Evolutionary conservation across 2,888 invertebrate species (phyloP).

Genomic region (Zaprionus obscuricornis): DNA sequence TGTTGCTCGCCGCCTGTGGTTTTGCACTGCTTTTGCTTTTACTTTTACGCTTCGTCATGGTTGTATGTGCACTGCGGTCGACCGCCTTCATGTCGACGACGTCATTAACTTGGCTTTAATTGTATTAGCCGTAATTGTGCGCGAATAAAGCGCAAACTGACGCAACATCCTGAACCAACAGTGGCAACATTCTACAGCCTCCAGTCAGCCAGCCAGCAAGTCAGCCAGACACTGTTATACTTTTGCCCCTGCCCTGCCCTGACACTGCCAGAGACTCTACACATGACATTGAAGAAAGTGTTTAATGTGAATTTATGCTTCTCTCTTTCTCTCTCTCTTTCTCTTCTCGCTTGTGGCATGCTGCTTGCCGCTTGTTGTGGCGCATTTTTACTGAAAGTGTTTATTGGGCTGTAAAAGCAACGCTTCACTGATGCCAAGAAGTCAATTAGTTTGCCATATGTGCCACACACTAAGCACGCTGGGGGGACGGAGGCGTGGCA

Average conservation of each 20-base stretch:
- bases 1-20: too few relatives aligned
- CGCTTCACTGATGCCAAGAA: constrained; percentile 58
- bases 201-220: too few relatives aligned
- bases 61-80: constrained; percentile 44
- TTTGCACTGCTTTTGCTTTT: constrained; percentile 4
- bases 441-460: constrained; percentile 67
- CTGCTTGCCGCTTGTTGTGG: constrained; percentile 25
- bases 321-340: constrained; percentile 1
- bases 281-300: constrained; percentile 32
- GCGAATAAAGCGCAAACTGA: constrained; percentile 59
- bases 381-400: constrained; percentile 59
- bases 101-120: constrained; percentile 70
- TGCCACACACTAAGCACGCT: too few relatives aligned
- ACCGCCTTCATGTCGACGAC: constrained; percentile 29
- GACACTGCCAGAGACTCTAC: constrained; percentile 14
- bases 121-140: constrained; percentile 74
- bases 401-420: constrained; percentile 71
- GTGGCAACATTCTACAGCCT: too few relatives aligned
- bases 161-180: constrained; percentile 25
- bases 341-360: constrained; percentile 6
- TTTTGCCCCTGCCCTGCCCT: neutral
- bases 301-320: constrained; percentile 30
- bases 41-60: too few relatives aligned
- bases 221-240: too few relatives aligned
- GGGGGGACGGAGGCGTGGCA: too few relatives aligned